Conservation (phyloP, 2,797 vertebrate species). For the Sarcophilus harrisii region DNA sequence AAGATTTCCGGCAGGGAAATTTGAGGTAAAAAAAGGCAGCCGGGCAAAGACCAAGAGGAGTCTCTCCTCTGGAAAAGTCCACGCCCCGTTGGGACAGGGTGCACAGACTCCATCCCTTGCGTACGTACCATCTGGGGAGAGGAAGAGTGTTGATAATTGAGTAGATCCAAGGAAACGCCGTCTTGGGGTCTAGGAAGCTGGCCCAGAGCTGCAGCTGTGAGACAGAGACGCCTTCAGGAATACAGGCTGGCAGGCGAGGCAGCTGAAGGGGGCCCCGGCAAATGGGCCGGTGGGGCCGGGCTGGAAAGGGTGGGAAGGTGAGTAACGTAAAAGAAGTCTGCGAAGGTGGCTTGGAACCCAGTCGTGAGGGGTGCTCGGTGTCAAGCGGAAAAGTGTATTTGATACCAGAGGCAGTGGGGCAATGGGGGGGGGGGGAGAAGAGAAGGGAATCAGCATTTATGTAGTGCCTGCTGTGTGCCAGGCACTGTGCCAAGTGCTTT, state of each 20-base stretch:
- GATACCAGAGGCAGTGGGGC: not conserved
- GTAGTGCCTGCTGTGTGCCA: not conserved
- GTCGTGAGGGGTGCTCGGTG: not conserved
- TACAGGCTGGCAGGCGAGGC: not conserved
- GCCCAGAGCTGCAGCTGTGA: not conserved
- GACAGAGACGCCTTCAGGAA: not conserved
- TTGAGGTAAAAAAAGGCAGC: not conserved
- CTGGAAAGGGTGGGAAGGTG: not conserved
- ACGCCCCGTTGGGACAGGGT: not conserved
- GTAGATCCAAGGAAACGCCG: not conserved
- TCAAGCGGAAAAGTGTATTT: not conserved
- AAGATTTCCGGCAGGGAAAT: not conserved
- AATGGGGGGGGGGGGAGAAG: not conserved
- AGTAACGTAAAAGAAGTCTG: not conserved
- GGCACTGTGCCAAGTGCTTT: not conserved
- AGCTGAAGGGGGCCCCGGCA: not conserved
- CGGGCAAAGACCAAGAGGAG: not conserved
- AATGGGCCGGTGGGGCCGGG: not conserved
- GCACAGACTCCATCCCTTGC: not conserved
- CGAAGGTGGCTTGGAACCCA: not conserved
- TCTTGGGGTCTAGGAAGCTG: too few relatives aligned
- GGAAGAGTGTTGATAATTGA: not conserved
- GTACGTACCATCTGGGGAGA: not conserved
- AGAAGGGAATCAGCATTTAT: not conserved
- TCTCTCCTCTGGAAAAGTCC: not conserved